A percentile compares a stretch with the other conserved stretches of the same genome.
phyloP scores from a whole-genome alignment of 2,888 invertebrate species.

The Eudasyphora cyanicolor region DNA sequence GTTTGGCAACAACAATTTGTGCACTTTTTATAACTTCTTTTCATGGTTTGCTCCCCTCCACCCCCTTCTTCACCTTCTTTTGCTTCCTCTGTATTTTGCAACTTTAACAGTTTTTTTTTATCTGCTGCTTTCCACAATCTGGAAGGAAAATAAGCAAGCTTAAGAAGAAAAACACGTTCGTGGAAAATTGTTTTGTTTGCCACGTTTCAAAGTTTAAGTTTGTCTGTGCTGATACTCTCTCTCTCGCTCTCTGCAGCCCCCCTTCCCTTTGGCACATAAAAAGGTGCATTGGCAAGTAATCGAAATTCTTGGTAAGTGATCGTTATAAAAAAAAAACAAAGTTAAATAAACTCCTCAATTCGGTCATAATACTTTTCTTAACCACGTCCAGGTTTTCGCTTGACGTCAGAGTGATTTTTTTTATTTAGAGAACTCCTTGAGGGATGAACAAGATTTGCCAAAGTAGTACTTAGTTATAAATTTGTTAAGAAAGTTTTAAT shows the following conservation, averaged over 20 bases:
- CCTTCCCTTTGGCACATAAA: background rate
- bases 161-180: slow-evolving; percentile 17
- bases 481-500: background rate
- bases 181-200: slow-evolving; percentile 27
- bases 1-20: background rate
- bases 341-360: slow-evolving; percentile 22
- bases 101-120: background rate
- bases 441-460: background rate
- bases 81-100: slow-evolving; percentile 4
- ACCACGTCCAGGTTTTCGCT: background rate
- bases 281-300: background rate
- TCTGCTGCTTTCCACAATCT: background rate
- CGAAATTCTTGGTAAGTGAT: slow-evolving; percentile 7
- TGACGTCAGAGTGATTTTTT: background rate
- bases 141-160: slow-evolving; percentile 2
- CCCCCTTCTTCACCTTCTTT: no score
- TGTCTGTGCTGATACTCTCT: background rate
- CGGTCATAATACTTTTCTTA: background rate
- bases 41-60: background rate
- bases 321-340: no score
- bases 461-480: background rate
- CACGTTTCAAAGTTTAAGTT: background rate
- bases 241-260: background rate
- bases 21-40: slow-evolving; percentile 26
- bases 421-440: background rate